These are phyloP conservation scores for Ophion ellenae DNA, from an alignment of 2,888 invertebrate genomes.

Conservation along the genomic window DNA sequence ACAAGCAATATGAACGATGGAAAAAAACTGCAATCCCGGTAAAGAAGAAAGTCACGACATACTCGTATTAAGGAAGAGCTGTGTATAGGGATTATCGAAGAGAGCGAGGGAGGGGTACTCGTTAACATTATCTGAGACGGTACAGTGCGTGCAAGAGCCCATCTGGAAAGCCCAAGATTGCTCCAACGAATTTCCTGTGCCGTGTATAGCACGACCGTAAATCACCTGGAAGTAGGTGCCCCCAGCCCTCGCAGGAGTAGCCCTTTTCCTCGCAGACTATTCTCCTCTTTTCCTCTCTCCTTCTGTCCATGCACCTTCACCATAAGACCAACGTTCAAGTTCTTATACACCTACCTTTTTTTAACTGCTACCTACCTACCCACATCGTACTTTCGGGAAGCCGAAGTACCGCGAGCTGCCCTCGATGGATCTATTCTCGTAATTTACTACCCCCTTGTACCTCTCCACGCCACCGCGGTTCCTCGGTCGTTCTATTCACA, in stretches of 20 bases:
- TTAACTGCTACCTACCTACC: constrained; percentile 64
- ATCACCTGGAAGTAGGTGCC: constrained; percentile 75
- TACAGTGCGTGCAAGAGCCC: constrained; percentile 78
- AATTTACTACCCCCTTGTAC: constrained; percentile 50
- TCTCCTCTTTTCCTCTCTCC: constrained; percentile 30
- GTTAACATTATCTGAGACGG: constrained; percentile 78
- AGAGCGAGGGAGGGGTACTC: constrained; percentile 68
- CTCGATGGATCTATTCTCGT: constrained; percentile 62
- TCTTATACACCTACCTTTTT: constrained; percentile 63
- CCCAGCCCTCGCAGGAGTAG: constrained; percentile 21
- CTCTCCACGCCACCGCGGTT: constrained; percentile 12
- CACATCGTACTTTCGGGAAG: constrained; percentile 61
- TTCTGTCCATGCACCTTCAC: constrained; percentile 30
- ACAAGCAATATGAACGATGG: constrained; percentile 26
- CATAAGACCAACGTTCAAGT: constrained; percentile 62
- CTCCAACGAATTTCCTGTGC: constrained; percentile 81
- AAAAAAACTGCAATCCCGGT: constrained; percentile 58
- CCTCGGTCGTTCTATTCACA: constrained; percentile 29
- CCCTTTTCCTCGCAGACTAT: constrained; percentile 36
- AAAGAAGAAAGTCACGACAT: constrained; percentile 76
- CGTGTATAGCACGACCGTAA: constrained; percentile 78
- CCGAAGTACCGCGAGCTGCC: constrained; percentile 59
- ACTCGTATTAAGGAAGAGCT: constrained; percentile 77
- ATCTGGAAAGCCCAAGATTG: constrained; percentile 78
- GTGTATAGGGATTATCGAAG: constrained; percentile 71